Base-by-base conservation (phyloP, 2,113 vertebrate species). In the Fulmarus glacialis region DNA sequence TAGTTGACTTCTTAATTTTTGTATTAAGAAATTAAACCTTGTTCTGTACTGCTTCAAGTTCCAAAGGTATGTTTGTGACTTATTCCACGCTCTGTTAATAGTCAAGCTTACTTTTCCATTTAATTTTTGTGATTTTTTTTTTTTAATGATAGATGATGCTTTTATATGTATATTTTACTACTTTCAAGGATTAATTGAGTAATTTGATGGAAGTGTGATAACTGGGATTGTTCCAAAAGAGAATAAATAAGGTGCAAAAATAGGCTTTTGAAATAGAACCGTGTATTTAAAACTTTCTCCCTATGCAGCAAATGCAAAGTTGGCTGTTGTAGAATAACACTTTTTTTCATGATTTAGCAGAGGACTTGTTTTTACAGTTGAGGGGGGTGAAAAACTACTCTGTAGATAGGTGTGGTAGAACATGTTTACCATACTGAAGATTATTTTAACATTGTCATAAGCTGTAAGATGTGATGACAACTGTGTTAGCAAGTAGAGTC, bases 261-360 rank as follows among this genome's bases (percentile, higher is more conserved):
- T 0, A 24, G 17, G 7, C 68, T 77, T 95, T 71, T 80, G 60
- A 56, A 95, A 63, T 10, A 67, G 30, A 95, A 60, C 8, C 0
- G 0, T 0, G 0, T 43, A 7, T 50, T 79, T 71, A 64, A 94
- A 63, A 68, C 42, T 62, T 77, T 45, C 29, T 70, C 17, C 15
- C 8, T 78, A 9, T 80, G n/a, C 42, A 81, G 38, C 48, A 92
- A 77, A 20, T 72, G 8, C 19, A 12, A 24, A 45, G 17, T 72
- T 92, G 40, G 13, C 29, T 87, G 22, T 62, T 87, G 26, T 15
- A 36, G 66, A 75, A 15, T 56, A 43, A 64, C 24, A 82, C 73
- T 8, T 27, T 21, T 40, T 67, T 50, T 75, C 5, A 4, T 20
- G 18, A 24, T 85, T 82, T 79, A 68, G 40, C 5, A 1, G 32